phyloP scores from a whole-genome alignment of 2,113 vertebrate species.

The Kryptolebias marmoratus region DNA sequence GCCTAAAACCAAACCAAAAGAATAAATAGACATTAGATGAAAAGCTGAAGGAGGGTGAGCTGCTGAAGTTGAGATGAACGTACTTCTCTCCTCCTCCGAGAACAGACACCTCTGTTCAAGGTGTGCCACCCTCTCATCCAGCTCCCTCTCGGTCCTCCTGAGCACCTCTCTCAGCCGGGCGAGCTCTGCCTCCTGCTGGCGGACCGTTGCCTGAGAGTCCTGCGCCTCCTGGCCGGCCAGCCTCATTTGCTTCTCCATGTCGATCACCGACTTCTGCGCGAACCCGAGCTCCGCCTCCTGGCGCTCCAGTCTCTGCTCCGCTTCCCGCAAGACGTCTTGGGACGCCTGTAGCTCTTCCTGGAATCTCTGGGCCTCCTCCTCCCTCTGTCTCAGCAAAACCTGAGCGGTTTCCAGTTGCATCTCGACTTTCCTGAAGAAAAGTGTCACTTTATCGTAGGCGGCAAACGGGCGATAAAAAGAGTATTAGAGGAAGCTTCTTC shows the following conservation, averaged over 20 bases:
- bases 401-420: conserved; percentile 74
- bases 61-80: background rate
- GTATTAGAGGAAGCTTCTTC: background rate
- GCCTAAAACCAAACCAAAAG: conserved; percentile 44
- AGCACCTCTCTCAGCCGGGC: conserved; percentile 79
- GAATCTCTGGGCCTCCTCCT: conserved; percentile 62
- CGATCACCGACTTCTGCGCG: conserved; percentile 48
- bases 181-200: conserved; percentile 80
- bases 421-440: conserved; percentile 79
- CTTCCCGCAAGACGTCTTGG: conserved; percentile 50
- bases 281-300: conserved; percentile 55
- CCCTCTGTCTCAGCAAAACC: conserved; percentile 78
- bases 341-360: conserved; percentile 60
- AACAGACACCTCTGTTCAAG: conserved; percentile 82
- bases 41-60: too few species aligned
- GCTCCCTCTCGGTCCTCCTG: conserved; percentile 79
- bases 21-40: background rate
- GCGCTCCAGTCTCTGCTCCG: conserved; percentile 56
- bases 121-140: conserved; percentile 82
- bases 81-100: conserved; percentile 88
- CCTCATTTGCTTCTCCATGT: conserved; percentile 77
- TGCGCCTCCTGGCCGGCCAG: conserved; percentile 76
- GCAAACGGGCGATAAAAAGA: background rate
- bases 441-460: background rate
- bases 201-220: conserved; percentile 72